Base-by-base conservation (phyloP, 2,888 invertebrate species). In the Tyria jacobaeae region DNA sequence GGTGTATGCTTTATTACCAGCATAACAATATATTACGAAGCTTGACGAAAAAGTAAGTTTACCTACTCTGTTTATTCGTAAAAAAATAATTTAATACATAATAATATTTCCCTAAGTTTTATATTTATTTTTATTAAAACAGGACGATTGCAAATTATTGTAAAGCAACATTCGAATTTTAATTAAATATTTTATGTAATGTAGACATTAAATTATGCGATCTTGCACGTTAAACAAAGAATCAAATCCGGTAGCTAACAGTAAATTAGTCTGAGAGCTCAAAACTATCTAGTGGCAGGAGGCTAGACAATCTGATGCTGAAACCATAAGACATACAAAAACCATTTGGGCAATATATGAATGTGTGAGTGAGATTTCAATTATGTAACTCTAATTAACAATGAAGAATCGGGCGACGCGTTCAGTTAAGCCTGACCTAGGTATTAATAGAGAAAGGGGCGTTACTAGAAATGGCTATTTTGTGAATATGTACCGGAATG, bases 371-470 rank as follows among this genome's bases (percentile, higher is more conserved):
- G 76, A 57, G 62, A 60, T 47, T 66, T 56, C 51, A 55, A 24
- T 41, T 71, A 64, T 66, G 59, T 27, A 60, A 55, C 62, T 78
- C 66, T 68, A 66, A 61, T 62, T 64, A 61, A 65, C 64, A 55
- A 60, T 31, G 44, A 60, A 52, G 59, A 55, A 64, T 62, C 69
- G 70, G 72, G 78, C 66, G 51, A 69, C 65, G 50, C 75, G 76
- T 76, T 77, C 78, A 70, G 75, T 77, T 72, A 65, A 64, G 67
- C 62, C 70, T 68, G 70, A 66, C 34, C 27, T 54, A 44, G 52
- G 53, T 74, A 57, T 71, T 37, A 67, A 56, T 65, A 39, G 51
- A 53, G 3, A 59, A 56, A 54, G 21, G 51, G 25, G 57, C 48
- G 57, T 67, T 69, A 68, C 66, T 74, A 69, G 75, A 77, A 74